Evolutionary conservation across 2,888 invertebrate genomes (phyloP).

Genomic region (Drosophila anceps): DNA sequence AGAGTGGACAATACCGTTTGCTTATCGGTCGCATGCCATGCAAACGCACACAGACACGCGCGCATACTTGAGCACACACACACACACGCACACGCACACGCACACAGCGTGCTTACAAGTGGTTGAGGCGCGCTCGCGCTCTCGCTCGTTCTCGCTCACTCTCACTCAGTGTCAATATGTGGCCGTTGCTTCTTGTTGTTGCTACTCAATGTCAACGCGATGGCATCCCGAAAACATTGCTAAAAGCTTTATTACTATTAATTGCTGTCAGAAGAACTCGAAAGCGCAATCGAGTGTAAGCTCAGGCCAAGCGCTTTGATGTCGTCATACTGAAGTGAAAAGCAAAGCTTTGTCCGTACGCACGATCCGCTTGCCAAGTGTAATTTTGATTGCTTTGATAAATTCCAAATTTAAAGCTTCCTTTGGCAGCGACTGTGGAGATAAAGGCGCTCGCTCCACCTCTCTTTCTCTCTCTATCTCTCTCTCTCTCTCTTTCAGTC

Average conservation of each 20-base stretch:
- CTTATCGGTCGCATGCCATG: slow-evolving; percentile 67
- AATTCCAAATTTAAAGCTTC: slow-evolving; percentile 18
- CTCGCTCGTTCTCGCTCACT: not conserved
- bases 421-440: not conserved
- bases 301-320: slow-evolving; percentile 41
- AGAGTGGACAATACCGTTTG: slow-evolving; percentile 63
- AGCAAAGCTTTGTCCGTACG: slow-evolving; percentile 37
- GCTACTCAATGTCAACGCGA: slow-evolving; percentile 47
- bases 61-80: not conserved
- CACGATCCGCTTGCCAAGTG: slow-evolving; percentile 20
- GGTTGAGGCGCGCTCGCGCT: slow-evolving; percentile 7
- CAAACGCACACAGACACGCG: slow-evolving; percentile 12
- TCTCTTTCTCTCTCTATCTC: too few species aligned
- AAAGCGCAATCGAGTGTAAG: slow-evolving; percentile 29
- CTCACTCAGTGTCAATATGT: not conserved
- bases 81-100: not conserved
- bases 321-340: slow-evolving; percentile 40
- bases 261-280: slow-evolving; percentile 51
- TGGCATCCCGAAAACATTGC: slow-evolving; percentile 47
- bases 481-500: not conserved
- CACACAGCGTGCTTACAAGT: slow-evolving; percentile 3
- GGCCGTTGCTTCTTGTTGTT: not conserved
- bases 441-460: not conserved
- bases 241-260: slow-evolving; percentile 62
- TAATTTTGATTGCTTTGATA: slow-evolving; percentile 20